A percentile compares a stretch with the other conserved stretches of the same genome.
phyloP scores from a whole-genome alignment of 2,113 vertebrate species.

The Dicentrarchus labrax region DNA sequence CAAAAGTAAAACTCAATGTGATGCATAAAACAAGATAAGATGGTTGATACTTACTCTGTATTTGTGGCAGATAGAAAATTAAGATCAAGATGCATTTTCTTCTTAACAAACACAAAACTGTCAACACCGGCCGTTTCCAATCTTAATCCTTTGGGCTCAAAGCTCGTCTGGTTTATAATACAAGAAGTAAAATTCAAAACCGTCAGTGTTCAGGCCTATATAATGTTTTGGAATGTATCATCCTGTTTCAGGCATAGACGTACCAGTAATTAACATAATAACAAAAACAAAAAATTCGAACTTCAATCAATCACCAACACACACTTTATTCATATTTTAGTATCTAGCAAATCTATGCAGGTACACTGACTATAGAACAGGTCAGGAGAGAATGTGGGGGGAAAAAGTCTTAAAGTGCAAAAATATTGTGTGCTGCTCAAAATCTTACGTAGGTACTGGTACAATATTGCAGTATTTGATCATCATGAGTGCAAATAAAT shows the following conservation, averaged over 20 bases:
- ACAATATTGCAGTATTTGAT: not conserved
- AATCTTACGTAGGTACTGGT: not conserved
- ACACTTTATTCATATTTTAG: conserved; percentile 10
- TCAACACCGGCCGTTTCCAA: not conserved
- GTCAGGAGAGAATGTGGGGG: not conserved
- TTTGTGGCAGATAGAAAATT: conserved; percentile 3
- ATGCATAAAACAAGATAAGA: not conserved
- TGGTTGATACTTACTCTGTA: not conserved
- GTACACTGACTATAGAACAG: not conserved
- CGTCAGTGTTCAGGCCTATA: not conserved
- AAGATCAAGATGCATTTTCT: not conserved
- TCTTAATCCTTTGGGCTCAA: not conserved
- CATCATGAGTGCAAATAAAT: not conserved
- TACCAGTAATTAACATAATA: not conserved
- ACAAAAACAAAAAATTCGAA: not conserved
- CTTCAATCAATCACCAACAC: not conserved
- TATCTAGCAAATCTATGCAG: not conserved
- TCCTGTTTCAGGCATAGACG: not conserved
- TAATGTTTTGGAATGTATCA: not conserved
- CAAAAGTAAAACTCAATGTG: conserved; percentile 9
- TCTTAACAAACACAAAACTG: not conserved
- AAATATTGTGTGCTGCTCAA: not conserved
- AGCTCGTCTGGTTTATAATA: conserved; percentile 7
- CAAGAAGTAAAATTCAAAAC: conserved; percentile 14
- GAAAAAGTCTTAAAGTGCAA: not conserved